Evolutionary conservation across 2,797 vertebrate species (phyloP), one percentile per base, ranked within the genome.

Genomic region (Lagodon rhomboides): DNA sequence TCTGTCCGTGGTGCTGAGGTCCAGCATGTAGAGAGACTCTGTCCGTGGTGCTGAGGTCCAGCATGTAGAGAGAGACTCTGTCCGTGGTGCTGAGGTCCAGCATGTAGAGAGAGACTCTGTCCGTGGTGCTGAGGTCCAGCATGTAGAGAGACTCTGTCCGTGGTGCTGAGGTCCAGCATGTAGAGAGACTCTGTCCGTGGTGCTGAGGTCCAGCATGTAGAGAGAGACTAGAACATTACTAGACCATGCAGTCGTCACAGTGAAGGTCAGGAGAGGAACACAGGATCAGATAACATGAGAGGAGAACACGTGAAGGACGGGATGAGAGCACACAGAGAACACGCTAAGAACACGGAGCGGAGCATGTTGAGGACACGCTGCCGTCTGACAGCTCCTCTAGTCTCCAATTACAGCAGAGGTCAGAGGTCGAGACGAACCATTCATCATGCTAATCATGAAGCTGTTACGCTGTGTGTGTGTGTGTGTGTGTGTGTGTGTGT

Each of bases 321-420:
- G 16, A 38, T 67, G 1, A 65, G 27, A 53, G 25, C 25, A 23
- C 30, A 4, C 44, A 43, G 10, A 56, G 38, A 65, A 71, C 49
- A 71, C 1, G 0, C 8, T 27, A 15, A 61, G 54, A 74, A 50
- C 60, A 78, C 0, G 7, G 1, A 46, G 5, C 15, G 18, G 0
- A 54, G 7, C 41, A 17, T 68, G 46, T 34, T 15, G 23, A 68
- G 22, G 43, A 41, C 38, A 54, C 15, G 9, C 51, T 53, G 20
- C 41, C n/a, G 17, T 15, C 53, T 82, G 68, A 70, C 79, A 76
- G 62, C 70, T 79, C 11, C 60, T 82, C 12, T 58, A 1, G 53
- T 73, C 63, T 81, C 54, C 68, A 73, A 69, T 85, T 77, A 82
- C 73, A 85, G 61, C 63, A 60, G 30, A 72, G 23, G 63, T 85